Conservation (phyloP, 2,113 vertebrate species). For the Corythornis vintsioides region DNA sequence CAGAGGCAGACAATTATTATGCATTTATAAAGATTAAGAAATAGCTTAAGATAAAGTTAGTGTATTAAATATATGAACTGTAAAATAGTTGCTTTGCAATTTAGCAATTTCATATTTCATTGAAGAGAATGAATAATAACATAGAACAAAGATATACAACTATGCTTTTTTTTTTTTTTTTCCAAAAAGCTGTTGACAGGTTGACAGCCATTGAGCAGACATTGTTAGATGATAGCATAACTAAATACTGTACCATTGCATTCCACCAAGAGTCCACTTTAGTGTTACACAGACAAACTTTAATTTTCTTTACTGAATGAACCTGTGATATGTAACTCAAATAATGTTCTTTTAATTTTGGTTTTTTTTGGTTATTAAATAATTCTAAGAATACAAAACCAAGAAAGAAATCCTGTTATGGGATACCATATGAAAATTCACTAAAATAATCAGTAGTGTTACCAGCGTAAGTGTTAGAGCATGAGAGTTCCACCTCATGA, state of each 20-base stretch:
- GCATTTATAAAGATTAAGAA: neutral
- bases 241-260: neutral
- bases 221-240: neutral
- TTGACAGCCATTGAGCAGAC: neutral
- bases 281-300: neutral
- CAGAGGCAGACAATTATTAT: neutral
- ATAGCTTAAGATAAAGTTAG: neutral
- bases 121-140: neutral
- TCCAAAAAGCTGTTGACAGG: neutral
- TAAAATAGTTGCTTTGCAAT: neutral
- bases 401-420: neutral
- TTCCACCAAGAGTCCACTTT: neutral
- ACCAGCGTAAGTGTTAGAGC: neutral
- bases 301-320: neutral
- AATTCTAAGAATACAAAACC: neutral
- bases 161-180: neutral
- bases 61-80: neutral
- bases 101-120: neutral
- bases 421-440: neutral
- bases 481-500: neutral
- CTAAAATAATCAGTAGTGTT: neutral
- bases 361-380: neutral
- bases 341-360: neutral
- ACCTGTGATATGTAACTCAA: neutral
- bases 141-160: neutral